Evolutionary conservation across 2,888 invertebrate genomes (phyloP), one percentile per base, ranked within the genome.

Genomic region (Thyatira batis): DNA sequence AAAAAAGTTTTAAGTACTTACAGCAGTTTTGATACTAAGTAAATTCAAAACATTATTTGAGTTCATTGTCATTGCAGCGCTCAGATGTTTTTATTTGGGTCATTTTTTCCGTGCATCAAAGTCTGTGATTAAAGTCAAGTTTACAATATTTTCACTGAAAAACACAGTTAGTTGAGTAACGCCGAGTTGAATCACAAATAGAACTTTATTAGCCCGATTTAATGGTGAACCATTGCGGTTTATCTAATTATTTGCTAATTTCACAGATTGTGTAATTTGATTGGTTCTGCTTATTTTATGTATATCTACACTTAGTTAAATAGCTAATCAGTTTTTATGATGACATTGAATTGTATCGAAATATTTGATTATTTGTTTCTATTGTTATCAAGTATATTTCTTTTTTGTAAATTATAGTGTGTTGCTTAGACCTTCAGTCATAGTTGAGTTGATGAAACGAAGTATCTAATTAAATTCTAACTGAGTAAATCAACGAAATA

Each of bases 161-260:
- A 48, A 48, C 27, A n/a, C 13, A 13, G n/a, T 17, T 20, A 20
- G 44, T 48, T 48, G 48, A 17, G 48, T 20, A 48, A 48, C 43
- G 20, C 28, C 20, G 3, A 21, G 1, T 20, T 13, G 8, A 30
- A 21, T 49, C 13, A 10, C 33, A 39, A 50, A 23, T 13, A 20
- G 39, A 21, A 48, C 13, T 48, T 48, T 60, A 59, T 65, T 63
- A 54, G 56, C 61, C 60, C 64, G 69, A 67, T 73, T 63, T 55
- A 50, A 55, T 52, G 61, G 64, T 57, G 63, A 65, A 63, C 69
- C 69, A 66, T 67, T 71, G 73, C 64, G 63, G 70, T 70, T 57
- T 59, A 64, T 71, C 62, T 69, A 70, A 75, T 74, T 71, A 73
- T 67, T 71, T 68, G 58, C 57, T 65, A 67, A 73, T 75, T 75